phyloP scores from a whole-genome alignment of 2,888 invertebrate genomes.

The Thereva unica region DNA sequence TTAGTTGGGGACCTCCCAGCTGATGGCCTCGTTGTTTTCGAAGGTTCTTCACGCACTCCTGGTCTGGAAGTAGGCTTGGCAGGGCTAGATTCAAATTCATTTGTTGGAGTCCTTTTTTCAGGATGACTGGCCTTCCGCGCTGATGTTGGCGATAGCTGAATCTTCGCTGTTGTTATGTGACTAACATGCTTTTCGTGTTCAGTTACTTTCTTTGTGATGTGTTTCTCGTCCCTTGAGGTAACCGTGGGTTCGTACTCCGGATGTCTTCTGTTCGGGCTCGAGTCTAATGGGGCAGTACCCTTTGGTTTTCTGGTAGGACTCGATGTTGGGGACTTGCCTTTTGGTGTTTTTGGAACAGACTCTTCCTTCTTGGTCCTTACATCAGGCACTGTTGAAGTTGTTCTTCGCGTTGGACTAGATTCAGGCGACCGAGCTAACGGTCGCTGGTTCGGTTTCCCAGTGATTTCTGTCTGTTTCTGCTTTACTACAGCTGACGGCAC shows the following conservation, averaged over 20 bases:
- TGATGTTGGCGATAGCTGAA: conserved; percentile 43
- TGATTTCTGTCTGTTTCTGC: not conserved
- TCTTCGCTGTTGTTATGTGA: conserved; percentile 44
- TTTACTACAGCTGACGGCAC: conserved; percentile 8
- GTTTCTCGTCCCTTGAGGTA: not conserved
- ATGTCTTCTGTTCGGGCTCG: not conserved
- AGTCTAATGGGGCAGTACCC: not conserved
- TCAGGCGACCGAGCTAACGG: not conserved
- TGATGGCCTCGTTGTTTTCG: conserved; percentile 3
- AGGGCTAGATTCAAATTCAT: conserved; percentile 36
- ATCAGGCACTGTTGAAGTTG: conserved; percentile 5
- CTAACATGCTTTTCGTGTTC: conserved; percentile 38
- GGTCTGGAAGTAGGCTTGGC: conserved; percentile 38
- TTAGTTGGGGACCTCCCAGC: conserved; percentile 3
- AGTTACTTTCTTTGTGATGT: conserved; percentile 7
- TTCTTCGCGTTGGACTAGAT: conserved; percentile 7
- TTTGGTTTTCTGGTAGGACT: not conserved
- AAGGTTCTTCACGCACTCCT: not conserved
- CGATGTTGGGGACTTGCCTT: not conserved
- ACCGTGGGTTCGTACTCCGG: not conserved
- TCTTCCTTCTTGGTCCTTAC: too few relatives aligned
- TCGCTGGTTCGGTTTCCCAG: conserved; percentile 3
- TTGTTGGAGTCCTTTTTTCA: conserved; percentile 41
- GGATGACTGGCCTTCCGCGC: conserved; percentile 37
- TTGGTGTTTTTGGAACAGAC: too few relatives aligned